A percentile compares a stretch with the other conserved stretches of the same genome.
These are phyloP conservation scores for Mustelus asterias DNA, from an alignment of 2,113 vertebrate species.

Conservation along the genomic window DNA sequence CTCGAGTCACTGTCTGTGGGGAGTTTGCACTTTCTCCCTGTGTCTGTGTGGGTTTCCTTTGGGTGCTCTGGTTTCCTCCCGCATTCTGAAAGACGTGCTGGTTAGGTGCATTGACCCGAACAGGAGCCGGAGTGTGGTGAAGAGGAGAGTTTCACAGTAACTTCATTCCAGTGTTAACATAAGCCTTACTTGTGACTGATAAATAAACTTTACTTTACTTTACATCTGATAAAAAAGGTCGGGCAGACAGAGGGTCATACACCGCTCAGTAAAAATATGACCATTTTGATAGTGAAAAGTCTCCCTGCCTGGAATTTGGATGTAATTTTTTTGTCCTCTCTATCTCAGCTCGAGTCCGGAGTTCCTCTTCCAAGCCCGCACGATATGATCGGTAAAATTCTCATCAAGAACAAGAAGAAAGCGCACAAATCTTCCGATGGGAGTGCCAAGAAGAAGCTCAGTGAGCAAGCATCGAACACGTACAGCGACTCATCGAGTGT, in stretches of 20 bases:
- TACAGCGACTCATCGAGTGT: conserved; percentile 87
- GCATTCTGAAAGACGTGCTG: too few relatives aligned
- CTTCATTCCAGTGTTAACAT: too few relatives aligned
- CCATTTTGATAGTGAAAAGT: neutral
- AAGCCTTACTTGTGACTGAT: too few relatives aligned
- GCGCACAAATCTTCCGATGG: conserved; percentile 81
- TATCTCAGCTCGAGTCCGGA: conserved; percentile 73
- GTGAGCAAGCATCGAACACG: conserved; percentile 84
- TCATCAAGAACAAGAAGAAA: conserved; percentile 98
- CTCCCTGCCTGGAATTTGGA: neutral
- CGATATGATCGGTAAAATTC: conserved; percentile 92
- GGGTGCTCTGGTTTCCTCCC: too few relatives aligned
- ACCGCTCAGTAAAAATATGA: neutral
- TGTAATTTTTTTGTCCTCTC: conserved; percentile 15
- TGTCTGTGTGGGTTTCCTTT: too few relatives aligned
- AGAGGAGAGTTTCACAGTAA: too few relatives aligned
- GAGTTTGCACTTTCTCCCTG: too few relatives aligned
- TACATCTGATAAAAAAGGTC: neutral
- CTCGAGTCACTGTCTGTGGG: too few relatives aligned
- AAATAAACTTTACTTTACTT: too few relatives aligned
- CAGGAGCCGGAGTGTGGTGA: too few relatives aligned
- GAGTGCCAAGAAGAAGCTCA: conserved; percentile 85
- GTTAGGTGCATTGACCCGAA: too few relatives aligned
- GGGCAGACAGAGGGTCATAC: neutral
- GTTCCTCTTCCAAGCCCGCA: conserved; percentile 84